Evolutionary conservation across 2,113 vertebrate species (phyloP), one percentile per base, ranked within the genome.

Genomic region (Pampusana beccarii): DNA sequence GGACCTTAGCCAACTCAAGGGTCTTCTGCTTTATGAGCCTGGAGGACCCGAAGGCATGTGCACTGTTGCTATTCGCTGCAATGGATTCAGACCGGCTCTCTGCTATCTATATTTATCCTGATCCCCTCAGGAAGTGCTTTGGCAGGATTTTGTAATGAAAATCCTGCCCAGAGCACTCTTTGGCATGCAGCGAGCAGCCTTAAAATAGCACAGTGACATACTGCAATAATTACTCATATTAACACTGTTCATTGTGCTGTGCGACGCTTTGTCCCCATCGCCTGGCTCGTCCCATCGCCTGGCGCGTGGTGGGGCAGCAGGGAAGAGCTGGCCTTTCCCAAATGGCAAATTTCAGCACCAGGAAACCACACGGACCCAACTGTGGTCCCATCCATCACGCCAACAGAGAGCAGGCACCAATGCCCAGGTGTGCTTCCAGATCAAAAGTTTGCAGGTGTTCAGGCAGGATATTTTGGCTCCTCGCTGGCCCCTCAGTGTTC

Each of bases 221-320:
- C 89, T 97, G 95, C 94, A 97, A 96, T 95, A 97, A 97, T 97
- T 97, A 96, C 89, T 97, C 96, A 93, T 97, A 96, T 96, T 97
- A 97, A 70, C 97, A 92, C 95, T 96, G 86, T 78, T 86, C 88
- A 88, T 95, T 95, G 91, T 93, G 70, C 88, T 91, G 46, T 91
- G 71, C 92, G 93, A 81, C 17, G 84, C 70, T 90, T 93, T 93
- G 92, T 95, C 81, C 92, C 60, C 1, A 13, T 82, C 20, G 65
- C 90, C 88, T 90, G 85, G 93, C 90, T 93, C 61, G 4, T 93
- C 84, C 87, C 71, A 34, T 64, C 2, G 1, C 74, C 79, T 6
- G 11, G 71, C 28, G 0, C 9, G 2, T 69, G 91, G 57, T 72
- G 69, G 87, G 92, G 78, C 0, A 1, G 51, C 86, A 85, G 72